Percentiles rank a stretch among this genome's conserved stretches.
Conservation (phyloP, 2,797 vertebrate genomes). For the Scolopax bukidnonensis region DNA sequence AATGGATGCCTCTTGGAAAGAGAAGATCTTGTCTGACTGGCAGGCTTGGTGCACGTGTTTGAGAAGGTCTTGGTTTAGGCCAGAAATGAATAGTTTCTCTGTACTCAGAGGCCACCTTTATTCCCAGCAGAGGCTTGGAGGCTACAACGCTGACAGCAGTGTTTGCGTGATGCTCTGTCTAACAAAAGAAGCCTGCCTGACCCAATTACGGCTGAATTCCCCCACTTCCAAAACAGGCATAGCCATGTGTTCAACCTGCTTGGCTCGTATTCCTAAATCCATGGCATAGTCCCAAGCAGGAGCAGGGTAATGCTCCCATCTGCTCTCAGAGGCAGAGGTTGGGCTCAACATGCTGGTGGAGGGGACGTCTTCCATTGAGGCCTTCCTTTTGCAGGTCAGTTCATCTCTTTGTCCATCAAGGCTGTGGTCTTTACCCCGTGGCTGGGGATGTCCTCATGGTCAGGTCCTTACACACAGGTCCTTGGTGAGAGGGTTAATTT, state of each 20-base stretch:
- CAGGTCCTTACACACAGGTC: neutral
- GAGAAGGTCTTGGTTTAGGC: neutral
- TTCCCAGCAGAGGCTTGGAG: neutral
- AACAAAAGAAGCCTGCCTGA: neutral
- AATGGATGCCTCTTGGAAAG: neutral
- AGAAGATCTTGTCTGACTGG: neutral
- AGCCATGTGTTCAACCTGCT: neutral
- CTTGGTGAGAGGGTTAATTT: neutral
- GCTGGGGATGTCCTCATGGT: neutral
- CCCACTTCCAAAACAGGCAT: neutral
- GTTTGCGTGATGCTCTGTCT: neutral
- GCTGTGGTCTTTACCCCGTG: neutral
- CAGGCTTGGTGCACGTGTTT: neutral
- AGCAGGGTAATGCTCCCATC: neutral
- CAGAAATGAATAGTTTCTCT: neutral
- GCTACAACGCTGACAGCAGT: neutral
- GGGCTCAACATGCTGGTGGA: neutral
- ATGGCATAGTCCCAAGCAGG: neutral
- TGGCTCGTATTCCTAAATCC: neutral
- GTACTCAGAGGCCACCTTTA: neutral
- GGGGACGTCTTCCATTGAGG: neutral
- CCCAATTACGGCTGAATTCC: neutral
- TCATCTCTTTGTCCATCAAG: neutral
- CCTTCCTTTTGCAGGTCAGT: neutral
- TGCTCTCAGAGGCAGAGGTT: neutral